Percentiles rank a stretch among this genome's conserved stretches.
Conservation (phyloP, 2,888 invertebrate genomes). For the Oligia fasciuncula region DNA sequence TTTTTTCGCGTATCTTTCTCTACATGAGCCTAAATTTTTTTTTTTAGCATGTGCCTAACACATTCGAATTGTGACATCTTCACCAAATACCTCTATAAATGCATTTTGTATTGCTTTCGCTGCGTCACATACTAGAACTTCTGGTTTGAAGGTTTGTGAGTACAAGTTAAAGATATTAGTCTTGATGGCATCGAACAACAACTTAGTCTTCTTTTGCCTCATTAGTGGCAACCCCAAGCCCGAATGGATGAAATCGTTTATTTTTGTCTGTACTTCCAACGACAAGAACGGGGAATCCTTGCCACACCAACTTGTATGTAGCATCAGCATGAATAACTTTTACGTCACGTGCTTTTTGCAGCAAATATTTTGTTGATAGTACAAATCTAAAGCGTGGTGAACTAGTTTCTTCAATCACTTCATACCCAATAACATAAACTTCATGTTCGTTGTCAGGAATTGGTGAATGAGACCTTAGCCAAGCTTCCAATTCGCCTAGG, state of each 20-base stretch:
- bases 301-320: constrained; percentile 58
- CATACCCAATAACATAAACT: constrained; percentile 41
- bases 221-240: constrained; percentile 50
- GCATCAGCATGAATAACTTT: constrained; percentile 59
- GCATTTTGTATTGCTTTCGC: constrained; percentile 55
- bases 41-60: constrained; percentile 67
- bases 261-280: constrained; percentile 62
- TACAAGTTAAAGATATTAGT: constrained; percentile 41
- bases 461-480: constrained; percentile 52
- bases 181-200: constrained; percentile 57
- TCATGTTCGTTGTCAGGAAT: constrained; percentile 53
- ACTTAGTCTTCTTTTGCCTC: constrained; percentile 56
- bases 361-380: constrained; percentile 58
- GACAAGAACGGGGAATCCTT: constrained; percentile 28
- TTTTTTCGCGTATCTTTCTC: constrained; percentile 52
- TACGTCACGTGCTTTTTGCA: constrained; percentile 30
- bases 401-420: constrained; percentile 14
- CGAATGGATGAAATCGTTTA: constrained; percentile 58
- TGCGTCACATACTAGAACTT: constrained; percentile 55
- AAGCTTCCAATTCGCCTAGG: constrained; percentile 55
- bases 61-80: constrained; percentile 59
- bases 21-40: constrained; percentile 57
- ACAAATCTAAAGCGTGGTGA: constrained; percentile 46
- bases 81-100: constrained; percentile 59
- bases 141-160: constrained; percentile 45